Percentiles rank a stretch among this genome's conserved stretches.
Conservation (phyloP, 2,113 vertebrate species). For the Noturus placidus region DNA sequence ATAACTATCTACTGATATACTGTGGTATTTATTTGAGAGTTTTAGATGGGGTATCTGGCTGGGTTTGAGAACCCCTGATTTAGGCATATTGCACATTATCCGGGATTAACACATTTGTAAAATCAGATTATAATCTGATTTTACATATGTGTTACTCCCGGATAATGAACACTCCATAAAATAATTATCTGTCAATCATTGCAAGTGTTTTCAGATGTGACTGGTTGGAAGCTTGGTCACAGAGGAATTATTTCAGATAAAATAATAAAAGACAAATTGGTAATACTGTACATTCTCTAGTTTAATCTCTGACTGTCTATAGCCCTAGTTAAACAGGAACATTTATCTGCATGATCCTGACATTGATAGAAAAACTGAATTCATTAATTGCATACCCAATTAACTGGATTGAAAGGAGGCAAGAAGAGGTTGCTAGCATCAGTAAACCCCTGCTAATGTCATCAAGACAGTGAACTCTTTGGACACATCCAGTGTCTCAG, state of each 20-base stretch:
- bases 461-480: slow-evolving; percentile 24
- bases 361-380: background rate
- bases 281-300: background rate
- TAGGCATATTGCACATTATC: background rate
- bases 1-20: background rate
- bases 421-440: slow-evolving; percentile 2
- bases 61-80: background rate
- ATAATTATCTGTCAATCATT: background rate
- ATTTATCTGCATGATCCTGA: background rate
- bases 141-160: too few relatives aligned
- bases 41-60: background rate
- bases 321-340: too few relatives aligned
- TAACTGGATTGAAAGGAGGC: background rate
- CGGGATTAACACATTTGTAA: background rate
- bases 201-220: background rate
- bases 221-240: too few relatives aligned
- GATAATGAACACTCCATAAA: too few relatives aligned
- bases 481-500: slow-evolving; percentile 32
- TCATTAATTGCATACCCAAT: background rate
- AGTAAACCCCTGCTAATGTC: slow-evolving; percentile 39
- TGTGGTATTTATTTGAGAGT: background rate
- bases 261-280: background rate
- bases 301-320: background rate
- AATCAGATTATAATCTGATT: too few relatives aligned
- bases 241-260: background rate